Conservation (phyloP, 2,888 invertebrate species). For the Euzophera pinguis region DNA sequence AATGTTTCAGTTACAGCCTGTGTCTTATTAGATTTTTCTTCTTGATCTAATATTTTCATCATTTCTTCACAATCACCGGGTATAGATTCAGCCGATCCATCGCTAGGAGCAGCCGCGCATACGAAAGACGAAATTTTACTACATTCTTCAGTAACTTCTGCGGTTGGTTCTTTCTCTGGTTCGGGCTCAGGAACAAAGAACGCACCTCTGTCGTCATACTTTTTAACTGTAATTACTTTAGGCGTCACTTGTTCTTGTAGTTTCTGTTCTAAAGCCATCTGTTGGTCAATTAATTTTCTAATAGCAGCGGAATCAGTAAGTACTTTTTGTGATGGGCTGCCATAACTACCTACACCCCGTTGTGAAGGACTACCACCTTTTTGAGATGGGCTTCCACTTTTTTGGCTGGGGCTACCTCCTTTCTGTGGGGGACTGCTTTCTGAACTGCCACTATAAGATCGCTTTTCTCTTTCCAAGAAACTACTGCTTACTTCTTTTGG, state of each 20-base stretch:
- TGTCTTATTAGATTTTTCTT: constrained; percentile 55
- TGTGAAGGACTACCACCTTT: constrained; percentile 73
- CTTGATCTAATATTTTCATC: constrained; percentile 80
- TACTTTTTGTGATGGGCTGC: constrained; percentile 69
- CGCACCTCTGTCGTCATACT: constrained; percentile 69
- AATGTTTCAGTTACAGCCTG: constrained; percentile 45
- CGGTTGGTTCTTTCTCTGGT: constrained; percentile 32
- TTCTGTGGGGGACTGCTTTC: constrained; percentile 81
- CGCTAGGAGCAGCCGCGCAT: constrained; percentile 70
- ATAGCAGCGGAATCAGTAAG: constrained; percentile 71
- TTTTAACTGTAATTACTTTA: constrained; percentile 69
- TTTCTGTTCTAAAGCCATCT: constrained; percentile 68
- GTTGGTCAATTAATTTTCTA: constrained; percentile 71
- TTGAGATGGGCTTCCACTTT: constrained; percentile 71
- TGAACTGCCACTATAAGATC: constrained; percentile 79
- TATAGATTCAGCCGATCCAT: constrained; percentile 72
- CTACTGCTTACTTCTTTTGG: constrained; percentile 70
- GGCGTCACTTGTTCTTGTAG: constrained; percentile 57
- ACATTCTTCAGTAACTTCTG: constrained; percentile 63
- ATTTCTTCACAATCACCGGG: constrained; percentile 81
- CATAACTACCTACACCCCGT: constrained; percentile 59
- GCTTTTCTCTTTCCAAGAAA: constrained; percentile 73
- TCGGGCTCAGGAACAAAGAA: constrained; percentile 69
- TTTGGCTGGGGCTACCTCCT: constrained; percentile 65
- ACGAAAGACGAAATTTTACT: constrained; percentile 62